These are phyloP conservation scores for Shargacucullia verbasci DNA, from an alignment of 2,888 invertebrate genomes.

Conservation along the genomic window DNA sequence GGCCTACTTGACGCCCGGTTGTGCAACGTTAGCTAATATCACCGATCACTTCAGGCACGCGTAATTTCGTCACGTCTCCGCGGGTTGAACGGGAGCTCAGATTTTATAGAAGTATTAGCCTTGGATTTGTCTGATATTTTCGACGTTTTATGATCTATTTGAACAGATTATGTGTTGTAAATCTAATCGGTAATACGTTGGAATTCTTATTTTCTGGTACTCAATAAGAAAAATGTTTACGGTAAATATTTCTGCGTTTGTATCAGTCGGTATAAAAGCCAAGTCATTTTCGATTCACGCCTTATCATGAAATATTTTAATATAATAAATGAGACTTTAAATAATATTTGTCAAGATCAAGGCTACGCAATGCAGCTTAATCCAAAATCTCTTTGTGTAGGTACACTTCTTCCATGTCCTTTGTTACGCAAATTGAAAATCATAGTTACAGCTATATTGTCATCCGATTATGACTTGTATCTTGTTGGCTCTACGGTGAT, in stretches of 20 bases:
- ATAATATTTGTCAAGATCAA: constrained; percentile 51
- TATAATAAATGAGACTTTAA: neutral
- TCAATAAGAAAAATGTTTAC: constrained; percentile 10
- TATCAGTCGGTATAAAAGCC: constrained; percentile 18
- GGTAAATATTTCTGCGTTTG: constrained; percentile 33
- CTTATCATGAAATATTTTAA: no score
- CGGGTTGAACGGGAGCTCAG: constrained; percentile 53
- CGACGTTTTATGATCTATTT: constrained; percentile 29
- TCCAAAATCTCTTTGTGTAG: constrained; percentile 34
- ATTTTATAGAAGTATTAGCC: constrained; percentile 56
- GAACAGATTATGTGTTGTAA: constrained; percentile 16
- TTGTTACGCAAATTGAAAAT: constrained; percentile 49
- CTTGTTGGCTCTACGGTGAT: constrained; percentile 9
- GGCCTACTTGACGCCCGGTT: constrained; percentile 78
- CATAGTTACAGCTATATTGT: constrained; percentile 8
- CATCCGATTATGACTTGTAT: constrained; percentile 30
- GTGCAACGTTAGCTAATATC: constrained; percentile 72
- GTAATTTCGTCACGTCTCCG: constrained; percentile 69
- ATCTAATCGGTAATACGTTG: constrained; percentile 6
- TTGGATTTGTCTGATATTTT: constrained; percentile 49
- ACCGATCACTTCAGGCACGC: constrained; percentile 63
- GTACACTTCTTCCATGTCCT: constrained; percentile 43
- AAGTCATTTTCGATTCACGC: constrained; percentile 21
- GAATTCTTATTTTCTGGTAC: constrained; percentile 1
- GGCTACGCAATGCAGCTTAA: constrained; percentile 35